Conservation (phyloP, 53 echinoderm and acorn worm genomes). For the Antedon mediterranea region DNA sequence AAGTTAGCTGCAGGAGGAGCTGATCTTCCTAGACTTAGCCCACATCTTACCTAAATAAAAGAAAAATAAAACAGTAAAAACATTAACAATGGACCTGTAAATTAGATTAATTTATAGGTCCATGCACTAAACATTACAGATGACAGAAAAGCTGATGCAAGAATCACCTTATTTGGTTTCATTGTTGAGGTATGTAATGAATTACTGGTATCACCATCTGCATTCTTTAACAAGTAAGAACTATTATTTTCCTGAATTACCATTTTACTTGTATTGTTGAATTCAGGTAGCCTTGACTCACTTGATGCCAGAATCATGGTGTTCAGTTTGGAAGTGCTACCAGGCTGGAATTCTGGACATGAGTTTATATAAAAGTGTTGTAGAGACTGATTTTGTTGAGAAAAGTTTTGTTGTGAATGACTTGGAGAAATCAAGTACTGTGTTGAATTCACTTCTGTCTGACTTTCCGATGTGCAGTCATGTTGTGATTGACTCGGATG, state of each 20-base stretch:
- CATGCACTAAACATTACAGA: no score
- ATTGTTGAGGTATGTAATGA: background rate
- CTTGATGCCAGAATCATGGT: background rate
- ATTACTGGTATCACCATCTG: background rate
- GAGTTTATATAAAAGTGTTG: background rate
- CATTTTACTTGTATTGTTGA: background rate
- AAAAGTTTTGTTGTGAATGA: background rate
- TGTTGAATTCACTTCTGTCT: background rate
- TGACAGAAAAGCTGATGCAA: no score
- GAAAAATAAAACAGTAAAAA: no score
- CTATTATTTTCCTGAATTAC: background rate
- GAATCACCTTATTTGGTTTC: background rate
- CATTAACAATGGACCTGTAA: no score
- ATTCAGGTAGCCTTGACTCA: background rate
- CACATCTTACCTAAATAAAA: background rate
- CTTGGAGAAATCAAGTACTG: no score
- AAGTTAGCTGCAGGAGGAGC: background rate
- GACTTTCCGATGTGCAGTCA: background rate
- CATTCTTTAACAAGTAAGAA: background rate
- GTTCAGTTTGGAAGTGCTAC: background rate
- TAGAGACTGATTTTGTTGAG: background rate
- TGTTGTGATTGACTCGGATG: constrained; percentile 8
- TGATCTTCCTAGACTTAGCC: background rate
- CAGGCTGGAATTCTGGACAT: background rate
- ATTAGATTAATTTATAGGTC: no score